Conservation (phyloP, 1,140 invertebrate genomes). For the Orchestia grillus region DNA sequence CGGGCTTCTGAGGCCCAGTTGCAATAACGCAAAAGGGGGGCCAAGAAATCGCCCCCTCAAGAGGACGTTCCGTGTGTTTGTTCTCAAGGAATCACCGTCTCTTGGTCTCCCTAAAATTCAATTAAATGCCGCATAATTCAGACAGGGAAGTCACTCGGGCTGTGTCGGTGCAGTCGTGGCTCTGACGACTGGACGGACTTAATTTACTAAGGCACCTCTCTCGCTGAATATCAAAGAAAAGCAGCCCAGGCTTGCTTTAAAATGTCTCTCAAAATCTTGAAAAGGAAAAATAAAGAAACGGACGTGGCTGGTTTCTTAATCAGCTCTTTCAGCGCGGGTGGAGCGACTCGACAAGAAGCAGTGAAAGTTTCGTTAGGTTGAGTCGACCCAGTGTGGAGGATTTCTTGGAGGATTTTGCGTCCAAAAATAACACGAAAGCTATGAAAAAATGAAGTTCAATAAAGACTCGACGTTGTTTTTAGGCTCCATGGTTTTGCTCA, state of each 20-base stretch:
- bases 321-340: conserved; percentile 11
- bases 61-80: conserved; percentile 48
- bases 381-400: neutral
- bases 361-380: neutral
- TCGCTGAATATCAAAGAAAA: conserved; percentile 53
- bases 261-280: conserved; percentile 30
- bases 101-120: conserved; percentile 47
- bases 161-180: conserved; percentile 41
- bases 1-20: neutral
- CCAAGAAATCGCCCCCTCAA: neutral
- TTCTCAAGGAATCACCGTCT: conserved; percentile 45
- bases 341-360: neutral
- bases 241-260: conserved; percentile 27
- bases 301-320: conserved; percentile 37
- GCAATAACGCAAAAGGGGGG: conserved; percentile 28
- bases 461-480: neutral
- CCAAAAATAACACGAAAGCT: neutral
- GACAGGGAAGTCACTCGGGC: conserved; percentile 27
- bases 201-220: conserved; percentile 48
- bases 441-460: neutral
- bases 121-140: conserved; percentile 55
- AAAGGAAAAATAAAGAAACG: conserved; percentile 11
- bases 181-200: conserved; percentile 49
- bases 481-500: neutral
- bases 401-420: neutral